These are phyloP conservation scores for Cheilosia grossa DNA, from an alignment of 2,888 invertebrate species.

Conservation along the genomic window DNA sequence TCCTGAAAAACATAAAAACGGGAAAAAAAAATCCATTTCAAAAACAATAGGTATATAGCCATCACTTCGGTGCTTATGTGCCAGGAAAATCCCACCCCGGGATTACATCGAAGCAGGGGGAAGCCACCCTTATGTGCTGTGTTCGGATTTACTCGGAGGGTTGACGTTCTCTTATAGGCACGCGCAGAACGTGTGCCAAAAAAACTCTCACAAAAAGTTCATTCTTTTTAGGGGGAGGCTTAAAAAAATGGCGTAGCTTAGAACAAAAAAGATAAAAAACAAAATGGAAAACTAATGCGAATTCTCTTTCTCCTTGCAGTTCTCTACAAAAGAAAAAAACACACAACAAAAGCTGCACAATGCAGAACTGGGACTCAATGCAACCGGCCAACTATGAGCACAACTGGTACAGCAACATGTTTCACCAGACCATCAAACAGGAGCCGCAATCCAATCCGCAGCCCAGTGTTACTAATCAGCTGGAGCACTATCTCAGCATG, in stretches of 20 bases:
- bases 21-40: conserved; percentile 56
- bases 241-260: conserved; percentile 59
- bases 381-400: conserved; percentile 81
- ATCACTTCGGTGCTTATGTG: conserved; percentile 48
- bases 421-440: conserved; percentile 81
- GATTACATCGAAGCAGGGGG: conserved; percentile 47
- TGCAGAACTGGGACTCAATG: conserved; percentile 82
- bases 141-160: conserved; percentile 47
- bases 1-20: conserved; percentile 33
- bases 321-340: conserved; percentile 12
- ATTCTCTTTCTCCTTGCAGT: conserved; percentile 43
- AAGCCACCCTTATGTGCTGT: conserved; percentile 64
- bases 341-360: conserved; percentile 74
- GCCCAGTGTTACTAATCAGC: conserved; percentile 76
- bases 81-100: conserved; percentile 53
- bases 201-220: conserved; percentile 37
- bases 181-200: conserved; percentile 78
- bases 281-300: conserved; percentile 48
- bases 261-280: conserved; percentile 22
- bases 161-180: conserved; percentile 75
- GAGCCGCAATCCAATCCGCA: conserved; percentile 76
- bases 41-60: conserved; percentile 50
- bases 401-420: conserved; percentile 82
- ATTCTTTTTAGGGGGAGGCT: conserved; percentile 18
- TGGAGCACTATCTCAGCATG: conserved; percentile 80